Base-by-base conservation (phyloP, 1,140 invertebrate genomes). In the Nymphalis io region DNA sequence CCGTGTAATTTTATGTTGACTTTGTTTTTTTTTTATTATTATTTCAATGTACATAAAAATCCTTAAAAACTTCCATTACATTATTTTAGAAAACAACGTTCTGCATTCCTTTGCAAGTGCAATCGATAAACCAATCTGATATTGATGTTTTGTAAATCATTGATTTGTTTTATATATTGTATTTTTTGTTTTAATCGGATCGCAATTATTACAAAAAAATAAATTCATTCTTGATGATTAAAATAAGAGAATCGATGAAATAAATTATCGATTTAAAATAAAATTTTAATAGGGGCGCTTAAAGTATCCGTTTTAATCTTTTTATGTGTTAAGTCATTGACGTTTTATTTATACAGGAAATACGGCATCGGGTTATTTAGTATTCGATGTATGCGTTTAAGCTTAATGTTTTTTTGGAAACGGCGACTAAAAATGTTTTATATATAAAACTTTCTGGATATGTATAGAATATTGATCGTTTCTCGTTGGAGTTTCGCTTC, bases 341-440 rank as follows among this genome's bases (percentile, higher is more conserved):
- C 69, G 66, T 66, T 21, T 57, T 66, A 61, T 44, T 61, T 71
- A 60, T 62, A 57, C 61, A 57, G 58, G 66, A 72, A 74, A 74
- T 53, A 70, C 58, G 46, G 23, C 57, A 58, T 58, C 44, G 58
- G 38, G 38, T 27, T 60, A 63, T 65, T 75, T 69, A 68, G 66
- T 75, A 75, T 75, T 75, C 73, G 40, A 58, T 62, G 51, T 48
- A 39, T 42, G 65, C 20, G 20, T 59, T 69, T 23, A 38, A 51
- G 60, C 64, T 39, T 60, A 68, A 67, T 63, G 58, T 58, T 69
- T 75, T n/a, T 68, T 66, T 23, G 63, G 67, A 72, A 74, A 64
- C 65, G 58, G 55, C 69, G 57, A 72, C 60, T 58, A 71, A 72
- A 70, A 72, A 68, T 55, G 59, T 53, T 38, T 57, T 63, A 67